phyloP scores from a whole-genome alignment of 1,140 invertebrate species.

The Campodea augens region DNA sequence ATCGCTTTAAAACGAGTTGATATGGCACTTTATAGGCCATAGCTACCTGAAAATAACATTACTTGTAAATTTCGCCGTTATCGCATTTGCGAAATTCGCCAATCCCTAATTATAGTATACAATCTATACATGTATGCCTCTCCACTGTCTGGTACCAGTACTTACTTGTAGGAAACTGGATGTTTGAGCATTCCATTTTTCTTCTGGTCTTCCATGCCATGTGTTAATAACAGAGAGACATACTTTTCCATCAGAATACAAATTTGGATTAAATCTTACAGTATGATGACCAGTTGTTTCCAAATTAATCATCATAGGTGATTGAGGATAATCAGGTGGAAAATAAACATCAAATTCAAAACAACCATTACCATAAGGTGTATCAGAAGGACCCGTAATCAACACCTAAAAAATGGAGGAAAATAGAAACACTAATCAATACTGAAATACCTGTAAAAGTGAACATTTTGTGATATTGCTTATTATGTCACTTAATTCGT shows the following conservation, averaged over 20 bases:
- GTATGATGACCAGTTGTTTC: slow-evolving; percentile 85
- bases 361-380: slow-evolving; percentile 74
- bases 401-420: slow-evolving; percentile 41
- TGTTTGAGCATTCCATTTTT: slow-evolving; percentile 94
- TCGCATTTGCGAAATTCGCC: too few species aligned
- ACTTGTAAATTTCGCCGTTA: too few species aligned
- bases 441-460: too few species aligned
- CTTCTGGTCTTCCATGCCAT: slow-evolving; percentile 95
- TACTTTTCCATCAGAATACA: slow-evolving; percentile 94
- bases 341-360: slow-evolving; percentile 85
- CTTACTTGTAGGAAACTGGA: slow-evolving; percentile 88
- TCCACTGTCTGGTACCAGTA: too few species aligned
- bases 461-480: too few species aligned
- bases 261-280: slow-evolving; percentile 90
- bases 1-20: too few species aligned
- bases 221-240: slow-evolving; percentile 90
- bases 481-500: too few species aligned
- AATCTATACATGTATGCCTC: too few species aligned
- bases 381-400: slow-evolving; percentile 77
- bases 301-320: slow-evolving; percentile 65
- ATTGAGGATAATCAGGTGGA: slow-evolving; percentile 64
- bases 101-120: too few species aligned
- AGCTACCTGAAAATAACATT: too few species aligned
- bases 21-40: too few species aligned
- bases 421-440: too few species aligned